phyloP scores from a whole-genome alignment of 2,797 vertebrate species.

The Pipistrellus pygmaeus region DNA sequence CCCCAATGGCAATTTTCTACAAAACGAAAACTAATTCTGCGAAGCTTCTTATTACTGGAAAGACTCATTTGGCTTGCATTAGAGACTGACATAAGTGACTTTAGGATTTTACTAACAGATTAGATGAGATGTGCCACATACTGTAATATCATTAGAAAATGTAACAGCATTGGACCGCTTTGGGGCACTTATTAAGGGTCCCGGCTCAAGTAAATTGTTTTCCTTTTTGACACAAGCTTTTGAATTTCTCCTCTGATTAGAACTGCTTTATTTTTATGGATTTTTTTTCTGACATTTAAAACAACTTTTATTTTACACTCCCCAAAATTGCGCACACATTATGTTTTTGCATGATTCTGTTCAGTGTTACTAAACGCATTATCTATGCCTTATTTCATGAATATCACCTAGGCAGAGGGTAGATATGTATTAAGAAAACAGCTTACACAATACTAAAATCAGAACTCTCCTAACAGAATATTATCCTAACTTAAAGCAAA shows the following conservation, averaged over 20 bases:
- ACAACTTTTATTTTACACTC: slow-evolving; percentile 79
- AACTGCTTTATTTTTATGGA: slow-evolving; percentile 81
- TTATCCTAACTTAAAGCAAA: slow-evolving; percentile 73
- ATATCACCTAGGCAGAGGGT: slow-evolving; percentile 69
- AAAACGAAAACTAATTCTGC: slow-evolving; percentile 99
- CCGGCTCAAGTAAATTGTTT: slow-evolving; percentile 89
- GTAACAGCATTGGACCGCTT: slow-evolving; percentile 87
- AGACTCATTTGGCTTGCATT: slow-evolving; percentile 99
- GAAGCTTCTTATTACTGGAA: slow-evolving; percentile 99
- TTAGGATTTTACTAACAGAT: slow-evolving; percentile 99
- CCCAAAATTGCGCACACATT: slow-evolving; percentile 77
- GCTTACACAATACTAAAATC: slow-evolving; percentile 78
- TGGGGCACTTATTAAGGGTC: slow-evolving; percentile 88
- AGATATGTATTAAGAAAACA: slow-evolving; percentile 81
- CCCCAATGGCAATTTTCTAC: slow-evolving; percentile 98
- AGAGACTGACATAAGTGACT: slow-evolving; percentile 98
- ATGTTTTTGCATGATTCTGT: slow-evolving; percentile 76
- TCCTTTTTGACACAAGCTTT: slow-evolving; percentile 87
- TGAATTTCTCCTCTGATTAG: slow-evolving; percentile 85
- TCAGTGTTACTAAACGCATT: slow-evolving; percentile 75
- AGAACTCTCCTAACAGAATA: slow-evolving; percentile 75
- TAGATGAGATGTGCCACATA: slow-evolving; percentile 96
- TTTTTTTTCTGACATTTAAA: slow-evolving; percentile 73
- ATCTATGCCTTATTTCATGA: slow-evolving; percentile 78
- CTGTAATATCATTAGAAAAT: slow-evolving; percentile 98